Percentiles rank a stretch among this genome's conserved stretches.
phyloP scores from a whole-genome alignment of 2,888 invertebrate species.

The Caenorhabditis uteleia region DNA sequence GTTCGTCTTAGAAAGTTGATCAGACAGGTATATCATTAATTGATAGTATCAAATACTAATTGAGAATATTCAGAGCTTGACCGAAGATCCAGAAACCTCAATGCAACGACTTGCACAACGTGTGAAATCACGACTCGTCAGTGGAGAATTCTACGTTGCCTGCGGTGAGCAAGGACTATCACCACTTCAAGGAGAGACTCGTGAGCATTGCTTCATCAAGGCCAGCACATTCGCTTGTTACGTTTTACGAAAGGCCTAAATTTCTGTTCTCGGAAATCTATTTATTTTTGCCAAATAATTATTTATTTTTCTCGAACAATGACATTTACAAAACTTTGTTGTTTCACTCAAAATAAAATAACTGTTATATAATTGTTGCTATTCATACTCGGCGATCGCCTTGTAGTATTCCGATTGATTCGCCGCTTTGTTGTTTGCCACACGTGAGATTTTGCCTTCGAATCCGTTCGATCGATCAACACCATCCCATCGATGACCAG shows the following conservation, averaged over 20 bases:
- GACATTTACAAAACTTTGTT: neutral
- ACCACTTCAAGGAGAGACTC: slow-evolving; percentile 41
- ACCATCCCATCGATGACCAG: slow-evolving; percentile 97
- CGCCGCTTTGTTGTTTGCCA: slow-evolving; percentile 52
- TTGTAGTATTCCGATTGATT: slow-evolving; percentile 57
- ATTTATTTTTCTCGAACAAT: neutral
- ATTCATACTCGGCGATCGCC: slow-evolving; percentile 46
- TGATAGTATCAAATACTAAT: neutral
- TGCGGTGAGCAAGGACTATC: slow-evolving; percentile 48
- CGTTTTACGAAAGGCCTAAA: slow-evolving; percentile 47
- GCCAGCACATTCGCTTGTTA: slow-evolving; percentile 43
- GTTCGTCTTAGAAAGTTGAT: slow-evolving; percentile 42
- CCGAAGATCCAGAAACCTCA: slow-evolving; percentile 41
- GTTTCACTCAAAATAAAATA: neutral
- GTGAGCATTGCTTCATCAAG: slow-evolving; percentile 49
- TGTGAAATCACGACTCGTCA: slow-evolving; percentile 43
- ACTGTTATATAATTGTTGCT: too few relatives aligned
- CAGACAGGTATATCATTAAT: slow-evolving; percentile 32
- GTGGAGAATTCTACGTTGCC: slow-evolving; percentile 51
- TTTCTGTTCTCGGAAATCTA: neutral
- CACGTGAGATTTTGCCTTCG: slow-evolving; percentile 79
- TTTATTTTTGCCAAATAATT: neutral
- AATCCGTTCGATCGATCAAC: slow-evolving; percentile 88
- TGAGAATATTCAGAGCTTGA: slow-evolving; percentile 29
- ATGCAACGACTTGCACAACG: slow-evolving; percentile 42